Percentiles rank a stretch among this genome's conserved stretches.
These are phyloP conservation scores for Brotula barbata DNA, from an alignment of 2,797 vertebrate genomes.

Conservation along the genomic window DNA sequence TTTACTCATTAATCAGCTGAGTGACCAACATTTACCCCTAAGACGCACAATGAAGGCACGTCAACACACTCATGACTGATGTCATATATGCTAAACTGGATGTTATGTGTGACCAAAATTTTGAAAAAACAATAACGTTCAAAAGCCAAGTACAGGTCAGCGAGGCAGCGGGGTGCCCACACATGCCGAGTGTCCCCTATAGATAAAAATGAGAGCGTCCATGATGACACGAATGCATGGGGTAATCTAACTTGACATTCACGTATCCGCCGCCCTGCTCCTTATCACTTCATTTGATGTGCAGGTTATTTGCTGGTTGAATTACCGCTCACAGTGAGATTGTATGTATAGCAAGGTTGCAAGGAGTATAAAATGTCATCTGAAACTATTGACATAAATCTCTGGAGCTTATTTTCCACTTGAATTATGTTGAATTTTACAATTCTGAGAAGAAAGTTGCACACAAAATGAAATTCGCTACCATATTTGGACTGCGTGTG, in stretches of 20 bases:
- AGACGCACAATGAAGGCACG: slow-evolving; percentile 32
- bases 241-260: too few relatives aligned
- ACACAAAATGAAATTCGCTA: not conserved
- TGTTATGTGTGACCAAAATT: slow-evolving; percentile 34
- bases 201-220: slow-evolving; percentile 7
- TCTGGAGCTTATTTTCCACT: not conserved
- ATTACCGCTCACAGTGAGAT: not conserved
- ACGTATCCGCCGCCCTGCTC: too few relatives aligned
- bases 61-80: slow-evolving; percentile 35
- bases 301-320: not conserved
- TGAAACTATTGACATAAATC: not conserved
- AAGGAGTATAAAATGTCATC: not conserved
- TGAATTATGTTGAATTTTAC: not conserved
- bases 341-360: not conserved
- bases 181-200: slow-evolving; percentile 22
- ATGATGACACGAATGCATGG: not conserved
- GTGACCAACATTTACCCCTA: slow-evolving; percentile 8
- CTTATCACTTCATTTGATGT: not conserved
- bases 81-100: slow-evolving; percentile 40
- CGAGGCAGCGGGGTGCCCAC: slow-evolving; percentile 21
- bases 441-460: not conserved
- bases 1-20: slow-evolving; percentile 57
- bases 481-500: not conserved
- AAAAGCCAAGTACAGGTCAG: slow-evolving; percentile 48
- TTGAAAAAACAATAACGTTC: slow-evolving; percentile 20